Conservation (phyloP, 2,888 invertebrate species). For the Netelia melanura region DNA sequence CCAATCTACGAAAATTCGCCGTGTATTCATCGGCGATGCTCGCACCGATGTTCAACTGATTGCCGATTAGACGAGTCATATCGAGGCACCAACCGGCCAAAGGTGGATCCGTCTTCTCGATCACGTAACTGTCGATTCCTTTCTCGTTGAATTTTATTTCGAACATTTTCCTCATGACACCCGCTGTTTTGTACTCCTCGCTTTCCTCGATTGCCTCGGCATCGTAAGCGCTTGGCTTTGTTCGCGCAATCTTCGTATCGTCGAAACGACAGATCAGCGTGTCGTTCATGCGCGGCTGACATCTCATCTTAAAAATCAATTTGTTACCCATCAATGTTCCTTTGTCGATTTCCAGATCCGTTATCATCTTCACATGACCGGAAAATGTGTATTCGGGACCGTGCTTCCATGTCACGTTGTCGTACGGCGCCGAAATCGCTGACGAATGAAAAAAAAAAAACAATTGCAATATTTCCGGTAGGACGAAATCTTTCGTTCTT, state of each 20-base stretch:
- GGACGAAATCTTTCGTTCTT: too few relatives aligned
- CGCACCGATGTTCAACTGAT: constrained; percentile 74
- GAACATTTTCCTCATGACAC: constrained; percentile 66
- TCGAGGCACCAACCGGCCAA: constrained; percentile 67
- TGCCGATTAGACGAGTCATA: constrained; percentile 72
- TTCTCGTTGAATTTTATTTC: constrained; percentile 72
- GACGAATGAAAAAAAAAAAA: not conserved
- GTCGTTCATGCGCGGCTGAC: constrained; percentile 70
- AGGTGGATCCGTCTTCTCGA: constrained; percentile 65
- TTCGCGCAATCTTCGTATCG: constrained; percentile 69
- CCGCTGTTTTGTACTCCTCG: constrained; percentile 62
- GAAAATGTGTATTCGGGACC: constrained; percentile 73
- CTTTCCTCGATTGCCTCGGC: constrained; percentile 49
- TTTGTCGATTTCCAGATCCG: constrained; percentile 66
- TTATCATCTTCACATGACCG: constrained; percentile 70
- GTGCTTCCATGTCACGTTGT: constrained; percentile 68
- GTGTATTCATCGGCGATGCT: constrained; percentile 61
- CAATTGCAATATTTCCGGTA: not conserved
- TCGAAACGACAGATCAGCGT: constrained; percentile 69
- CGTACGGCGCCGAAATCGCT: constrained; percentile 66
- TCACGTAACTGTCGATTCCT: constrained; percentile 71
- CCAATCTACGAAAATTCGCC: constrained; percentile 63
- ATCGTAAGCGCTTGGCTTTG: constrained; percentile 63
- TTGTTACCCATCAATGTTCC: constrained; percentile 69
- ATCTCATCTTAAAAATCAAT: constrained; percentile 68